phyloP scores from a whole-genome alignment of 2,113 vertebrate species.

The Beaufortia kweichowensis region DNA sequence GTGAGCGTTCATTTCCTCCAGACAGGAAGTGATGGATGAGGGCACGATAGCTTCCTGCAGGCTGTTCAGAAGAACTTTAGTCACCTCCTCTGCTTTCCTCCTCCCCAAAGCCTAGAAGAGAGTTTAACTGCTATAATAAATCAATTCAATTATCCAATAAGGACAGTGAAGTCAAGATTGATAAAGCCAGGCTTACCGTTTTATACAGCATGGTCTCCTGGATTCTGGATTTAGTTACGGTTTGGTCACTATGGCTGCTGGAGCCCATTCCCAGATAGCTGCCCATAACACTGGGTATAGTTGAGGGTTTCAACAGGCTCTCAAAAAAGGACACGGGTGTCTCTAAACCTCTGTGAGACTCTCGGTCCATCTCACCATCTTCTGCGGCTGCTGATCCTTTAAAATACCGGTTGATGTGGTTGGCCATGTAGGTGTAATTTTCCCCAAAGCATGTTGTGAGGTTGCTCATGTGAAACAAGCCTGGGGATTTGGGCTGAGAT shows the following conservation, averaged over 20 bases:
- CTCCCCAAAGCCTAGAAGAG: constrained; percentile 40
- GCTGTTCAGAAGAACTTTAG: constrained; percentile 51
- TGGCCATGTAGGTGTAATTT: constrained; percentile 64
- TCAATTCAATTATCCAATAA: background rate
- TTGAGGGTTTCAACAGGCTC: constrained; percentile 57
- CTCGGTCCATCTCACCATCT: constrained; percentile 37
- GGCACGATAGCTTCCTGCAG: constrained; percentile 54
- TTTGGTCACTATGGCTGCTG: constrained; percentile 2
- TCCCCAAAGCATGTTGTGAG: constrained; percentile 64
- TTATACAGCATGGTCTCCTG: constrained; percentile 30
- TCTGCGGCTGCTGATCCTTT: constrained; percentile 52
- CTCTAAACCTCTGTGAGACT: background rate
- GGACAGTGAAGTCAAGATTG: too few species aligned
- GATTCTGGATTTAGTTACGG: constrained; percentile 3
- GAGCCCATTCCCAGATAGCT: constrained; percentile 50
- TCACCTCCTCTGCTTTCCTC: constrained; percentile 61
- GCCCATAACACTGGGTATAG: constrained; percentile 60
- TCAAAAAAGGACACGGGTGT: constrained; percentile 61
- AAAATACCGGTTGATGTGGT: constrained; percentile 71
- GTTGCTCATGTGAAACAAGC: constrained; percentile 68
- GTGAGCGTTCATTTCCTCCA: constrained; percentile 69
- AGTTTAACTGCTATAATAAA: background rate
- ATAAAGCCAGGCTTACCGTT: constrained; percentile 58
- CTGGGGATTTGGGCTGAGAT: constrained; percentile 35
- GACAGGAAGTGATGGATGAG: constrained; percentile 56